Conservation (phyloP, 2,113 vertebrate species). For the Myrmecophaga tridactyla region DNA sequence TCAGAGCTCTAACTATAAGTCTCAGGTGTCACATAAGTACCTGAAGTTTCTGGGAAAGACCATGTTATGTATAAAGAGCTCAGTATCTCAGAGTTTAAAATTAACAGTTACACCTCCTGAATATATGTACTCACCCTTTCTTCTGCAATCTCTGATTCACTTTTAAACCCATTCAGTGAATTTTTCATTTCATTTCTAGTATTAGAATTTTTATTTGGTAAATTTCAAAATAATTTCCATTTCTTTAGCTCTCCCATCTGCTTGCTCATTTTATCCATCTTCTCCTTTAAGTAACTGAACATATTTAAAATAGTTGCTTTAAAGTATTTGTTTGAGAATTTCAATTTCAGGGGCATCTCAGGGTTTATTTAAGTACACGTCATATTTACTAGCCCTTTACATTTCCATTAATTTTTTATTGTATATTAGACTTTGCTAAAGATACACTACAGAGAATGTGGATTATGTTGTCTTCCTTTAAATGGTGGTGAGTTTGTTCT, state of each 20-base stretch:
- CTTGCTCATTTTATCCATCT: background rate
- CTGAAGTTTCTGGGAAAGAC: too few relatives aligned
- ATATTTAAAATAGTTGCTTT: background rate
- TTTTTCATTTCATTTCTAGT: conserved; percentile 5
- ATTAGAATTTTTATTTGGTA: background rate
- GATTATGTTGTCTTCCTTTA: background rate
- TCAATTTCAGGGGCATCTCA: background rate
- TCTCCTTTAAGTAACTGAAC: background rate
- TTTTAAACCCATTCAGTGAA: background rate
- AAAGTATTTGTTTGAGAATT: background rate
- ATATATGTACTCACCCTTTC: background rate
- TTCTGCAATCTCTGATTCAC: background rate
- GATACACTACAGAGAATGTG: background rate
- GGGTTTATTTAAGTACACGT: background rate
- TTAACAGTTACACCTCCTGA: too few relatives aligned
- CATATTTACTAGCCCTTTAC: background rate
- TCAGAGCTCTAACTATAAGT: too few relatives aligned
- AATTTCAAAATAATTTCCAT: background rate
- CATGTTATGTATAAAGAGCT: too few relatives aligned
- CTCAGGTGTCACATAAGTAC: too few relatives aligned
- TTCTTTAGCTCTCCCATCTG: background rate
- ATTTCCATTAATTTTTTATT: background rate
- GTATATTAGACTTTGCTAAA: background rate
- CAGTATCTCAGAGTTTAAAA: too few relatives aligned
- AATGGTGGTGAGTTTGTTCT: background rate